These are phyloP conservation scores for Salvelinus fontinalis DNA, from an alignment of 2,113 vertebrate species.

Conservation along the genomic window DNA sequence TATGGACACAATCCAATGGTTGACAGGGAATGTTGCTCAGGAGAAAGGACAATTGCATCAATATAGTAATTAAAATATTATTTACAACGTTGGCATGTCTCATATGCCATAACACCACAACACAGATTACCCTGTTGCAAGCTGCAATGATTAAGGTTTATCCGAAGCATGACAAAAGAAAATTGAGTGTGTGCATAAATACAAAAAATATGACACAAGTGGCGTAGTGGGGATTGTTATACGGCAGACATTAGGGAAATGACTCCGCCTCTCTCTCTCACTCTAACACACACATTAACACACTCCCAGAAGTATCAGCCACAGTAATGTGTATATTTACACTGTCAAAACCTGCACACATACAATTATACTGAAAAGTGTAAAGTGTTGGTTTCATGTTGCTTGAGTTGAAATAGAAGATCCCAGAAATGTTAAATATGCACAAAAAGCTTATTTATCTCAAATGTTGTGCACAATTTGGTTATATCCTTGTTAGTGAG, in stretches of 20 bases:
- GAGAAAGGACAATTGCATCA: conserved; percentile 55
- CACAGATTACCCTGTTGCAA: conserved; percentile 39
- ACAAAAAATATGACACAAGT: conserved; percentile 31
- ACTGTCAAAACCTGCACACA: conserved; percentile 32
- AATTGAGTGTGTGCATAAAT: conserved; percentile 36
- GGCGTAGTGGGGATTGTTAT: conserved; percentile 21
- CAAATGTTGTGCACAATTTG: too few relatives aligned
- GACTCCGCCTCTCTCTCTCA: conserved; percentile 26
- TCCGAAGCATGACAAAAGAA: conserved; percentile 10
- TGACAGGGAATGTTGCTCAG: conserved; percentile 45
- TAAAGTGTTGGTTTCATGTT: too few relatives aligned
- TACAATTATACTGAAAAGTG: too few relatives aligned
- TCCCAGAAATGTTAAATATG: too few relatives aligned
- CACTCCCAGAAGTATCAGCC: conserved; percentile 8
- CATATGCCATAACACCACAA: conserved; percentile 4
- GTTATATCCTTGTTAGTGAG: too few relatives aligned
- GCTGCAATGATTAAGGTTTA: conserved; percentile 42
- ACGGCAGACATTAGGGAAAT: conserved; percentile 46
- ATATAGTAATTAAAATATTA: conserved; percentile 60
- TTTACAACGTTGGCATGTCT: conserved; percentile 55
- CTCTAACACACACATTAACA: conserved; percentile 29
- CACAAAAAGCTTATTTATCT: too few relatives aligned
- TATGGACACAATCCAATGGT: conserved; percentile 48
- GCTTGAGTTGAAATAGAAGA: too few relatives aligned
- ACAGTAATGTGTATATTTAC: conserved; percentile 16